phyloP scores from a whole-genome alignment of 2,797 vertebrate genomes.

The Antrozous pallidus region DNA sequence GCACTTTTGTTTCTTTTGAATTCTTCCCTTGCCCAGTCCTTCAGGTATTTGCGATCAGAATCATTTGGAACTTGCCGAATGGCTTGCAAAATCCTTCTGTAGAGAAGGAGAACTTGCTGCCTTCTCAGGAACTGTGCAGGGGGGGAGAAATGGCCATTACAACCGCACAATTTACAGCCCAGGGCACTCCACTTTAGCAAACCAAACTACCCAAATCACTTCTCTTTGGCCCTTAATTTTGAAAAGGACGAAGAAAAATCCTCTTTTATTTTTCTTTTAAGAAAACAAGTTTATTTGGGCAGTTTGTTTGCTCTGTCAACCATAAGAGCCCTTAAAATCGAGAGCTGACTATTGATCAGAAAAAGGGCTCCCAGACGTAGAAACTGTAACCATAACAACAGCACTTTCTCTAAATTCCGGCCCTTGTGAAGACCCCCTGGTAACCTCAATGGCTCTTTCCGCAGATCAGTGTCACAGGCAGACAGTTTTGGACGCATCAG shows the following conservation, averaged over 20 bases:
- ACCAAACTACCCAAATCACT: not conserved
- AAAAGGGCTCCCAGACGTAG: not conserved
- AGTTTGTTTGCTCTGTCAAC: not conserved
- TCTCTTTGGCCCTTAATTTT: not conserved
- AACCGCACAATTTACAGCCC: not conserved
- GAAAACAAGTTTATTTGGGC: not conserved
- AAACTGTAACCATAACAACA: not conserved
- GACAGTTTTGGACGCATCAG: too few species aligned
- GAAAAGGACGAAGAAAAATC: not conserved
- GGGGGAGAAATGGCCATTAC: not conserved
- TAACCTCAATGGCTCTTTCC: not conserved
- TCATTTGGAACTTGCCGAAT: constrained; percentile 87
- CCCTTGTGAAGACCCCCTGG: not conserved
- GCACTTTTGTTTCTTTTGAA: constrained; percentile 91
- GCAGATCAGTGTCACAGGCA: not conserved
- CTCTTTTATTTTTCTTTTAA: not conserved
- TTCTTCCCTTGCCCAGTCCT: constrained; percentile 91
- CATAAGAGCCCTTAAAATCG: not conserved
- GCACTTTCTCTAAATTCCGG: not conserved
- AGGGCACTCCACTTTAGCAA: not conserved
- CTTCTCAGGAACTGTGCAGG: constrained; percentile 90
- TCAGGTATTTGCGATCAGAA: constrained; percentile 87
- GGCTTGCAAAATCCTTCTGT: constrained; percentile 89
- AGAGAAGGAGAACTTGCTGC: constrained; percentile 90
- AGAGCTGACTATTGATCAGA: not conserved